Conservation (phyloP, 1,140 invertebrate species). For the Drosophila nebulosa region DNA sequence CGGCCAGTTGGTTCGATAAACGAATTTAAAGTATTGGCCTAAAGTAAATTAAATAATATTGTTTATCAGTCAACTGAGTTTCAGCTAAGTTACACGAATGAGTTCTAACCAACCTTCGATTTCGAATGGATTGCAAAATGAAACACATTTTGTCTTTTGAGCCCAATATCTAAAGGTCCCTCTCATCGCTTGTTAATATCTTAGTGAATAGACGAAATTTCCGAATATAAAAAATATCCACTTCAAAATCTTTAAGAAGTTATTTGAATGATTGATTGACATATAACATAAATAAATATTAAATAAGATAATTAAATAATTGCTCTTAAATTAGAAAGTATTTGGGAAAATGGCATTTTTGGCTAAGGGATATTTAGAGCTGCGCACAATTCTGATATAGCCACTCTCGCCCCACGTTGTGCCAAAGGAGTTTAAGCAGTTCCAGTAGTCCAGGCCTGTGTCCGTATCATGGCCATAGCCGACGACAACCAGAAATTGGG, state of each 20-base stretch:
- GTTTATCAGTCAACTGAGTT: no score
- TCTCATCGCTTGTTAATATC: no score
- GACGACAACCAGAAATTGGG: constrained; percentile 83
- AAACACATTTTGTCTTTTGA: no score
- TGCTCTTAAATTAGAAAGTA: not conserved
- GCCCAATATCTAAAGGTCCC: no score
- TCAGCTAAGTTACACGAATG: no score
- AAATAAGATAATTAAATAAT: not conserved
- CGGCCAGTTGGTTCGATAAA: no score
- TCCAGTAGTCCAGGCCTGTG: constrained; percentile 83
- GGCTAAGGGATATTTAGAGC: constrained; percentile 87
- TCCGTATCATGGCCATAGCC: constrained; percentile 85
- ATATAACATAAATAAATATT: not conserved
- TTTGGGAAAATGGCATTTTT: constrained; percentile 83
- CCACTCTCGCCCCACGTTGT: constrained; percentile 91
- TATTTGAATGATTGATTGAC: not conserved
- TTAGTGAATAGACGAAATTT: no score
- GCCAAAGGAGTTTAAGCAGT: constrained; percentile 89
- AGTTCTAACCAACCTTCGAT: no score
- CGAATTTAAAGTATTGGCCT: no score
- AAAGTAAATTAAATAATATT: no score
- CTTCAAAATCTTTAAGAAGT: not conserved
- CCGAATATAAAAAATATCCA: not conserved
- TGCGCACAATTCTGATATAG: constrained; percentile 94
- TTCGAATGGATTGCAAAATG: no score